phyloP scores from a whole-genome alignment of 1,140 invertebrate genomes.

The Pissodes strobi region DNA sequence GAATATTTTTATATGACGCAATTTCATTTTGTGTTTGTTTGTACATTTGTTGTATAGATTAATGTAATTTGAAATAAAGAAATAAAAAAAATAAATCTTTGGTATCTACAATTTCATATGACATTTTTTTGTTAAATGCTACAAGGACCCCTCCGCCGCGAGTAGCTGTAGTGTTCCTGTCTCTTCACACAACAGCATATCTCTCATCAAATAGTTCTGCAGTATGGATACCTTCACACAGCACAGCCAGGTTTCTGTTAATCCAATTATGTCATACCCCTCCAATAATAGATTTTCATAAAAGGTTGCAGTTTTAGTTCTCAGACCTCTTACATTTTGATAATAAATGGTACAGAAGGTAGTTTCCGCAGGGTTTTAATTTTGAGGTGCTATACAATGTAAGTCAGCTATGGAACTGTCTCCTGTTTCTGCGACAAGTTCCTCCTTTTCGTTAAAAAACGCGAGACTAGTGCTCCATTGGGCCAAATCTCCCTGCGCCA shows the following conservation, averaged over 20 bases:
- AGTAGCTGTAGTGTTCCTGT: background rate
- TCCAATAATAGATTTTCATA: background rate
- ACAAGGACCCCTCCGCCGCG: background rate
- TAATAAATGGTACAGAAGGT: background rate
- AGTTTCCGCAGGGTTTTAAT: background rate
- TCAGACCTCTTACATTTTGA: too few species aligned
- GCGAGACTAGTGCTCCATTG: too few species aligned
- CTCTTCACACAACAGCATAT: background rate
- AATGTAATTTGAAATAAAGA: too few species aligned
- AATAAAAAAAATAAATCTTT: too few species aligned
- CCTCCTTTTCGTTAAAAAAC: background rate
- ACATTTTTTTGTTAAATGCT: background rate
- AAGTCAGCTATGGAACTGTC: too few species aligned
- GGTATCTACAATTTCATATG: background rate
- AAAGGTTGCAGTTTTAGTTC: slow-evolving; percentile 3
- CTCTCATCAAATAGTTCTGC: background rate
- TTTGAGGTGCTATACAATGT: background rate
- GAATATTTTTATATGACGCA: too few species aligned
- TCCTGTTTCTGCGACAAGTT: background rate
- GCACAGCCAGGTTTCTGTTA: slow-evolving; percentile 7
- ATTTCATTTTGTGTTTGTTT: too few species aligned
- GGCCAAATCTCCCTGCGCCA: too few species aligned
- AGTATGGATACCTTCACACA: background rate
- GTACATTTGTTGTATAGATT: too few species aligned
- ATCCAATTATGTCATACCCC: background rate